Conservation (phyloP, 2,888 invertebrate species). For the Onthophagus sagittarius region DNA sequence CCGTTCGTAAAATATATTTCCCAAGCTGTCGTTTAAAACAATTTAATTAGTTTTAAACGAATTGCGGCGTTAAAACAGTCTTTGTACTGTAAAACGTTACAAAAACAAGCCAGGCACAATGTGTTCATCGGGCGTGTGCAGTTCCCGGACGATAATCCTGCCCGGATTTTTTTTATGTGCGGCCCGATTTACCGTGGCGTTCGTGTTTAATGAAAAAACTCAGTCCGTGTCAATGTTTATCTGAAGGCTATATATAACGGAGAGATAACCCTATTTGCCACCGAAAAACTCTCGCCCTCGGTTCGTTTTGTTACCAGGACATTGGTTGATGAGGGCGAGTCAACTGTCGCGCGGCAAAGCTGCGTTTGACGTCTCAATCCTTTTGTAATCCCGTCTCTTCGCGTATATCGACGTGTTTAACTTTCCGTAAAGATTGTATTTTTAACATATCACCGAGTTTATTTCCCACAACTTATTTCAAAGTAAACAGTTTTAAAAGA, state of each 20-base stretch:
- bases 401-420: conserved; percentile 23
- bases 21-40: background rate
- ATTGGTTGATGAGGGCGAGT: too few species aligned
- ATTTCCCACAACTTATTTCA: too few species aligned
- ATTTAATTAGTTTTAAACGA: background rate
- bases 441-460: conserved; percentile 13
- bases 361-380: conserved; percentile 7
- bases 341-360: background rate
- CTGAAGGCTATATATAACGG: background rate
- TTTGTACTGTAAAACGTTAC: background rate
- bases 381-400: conserved; percentile 25
- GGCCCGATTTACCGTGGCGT: background rate
- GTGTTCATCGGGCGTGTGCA: background rate
- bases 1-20: too few species aligned
- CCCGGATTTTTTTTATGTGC: background rate
- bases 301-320: background rate
- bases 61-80: background rate
- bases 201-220: background rate
- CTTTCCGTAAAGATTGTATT: conserved; percentile 30
- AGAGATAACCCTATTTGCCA: background rate
- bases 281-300: background rate
- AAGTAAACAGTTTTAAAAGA: too few species aligned
- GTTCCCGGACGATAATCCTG: background rate
- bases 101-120: background rate
- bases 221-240: background rate